Base-by-base conservation (phyloP, 2,888 invertebrate species). In the Lasioglossum malachurum region DNA sequence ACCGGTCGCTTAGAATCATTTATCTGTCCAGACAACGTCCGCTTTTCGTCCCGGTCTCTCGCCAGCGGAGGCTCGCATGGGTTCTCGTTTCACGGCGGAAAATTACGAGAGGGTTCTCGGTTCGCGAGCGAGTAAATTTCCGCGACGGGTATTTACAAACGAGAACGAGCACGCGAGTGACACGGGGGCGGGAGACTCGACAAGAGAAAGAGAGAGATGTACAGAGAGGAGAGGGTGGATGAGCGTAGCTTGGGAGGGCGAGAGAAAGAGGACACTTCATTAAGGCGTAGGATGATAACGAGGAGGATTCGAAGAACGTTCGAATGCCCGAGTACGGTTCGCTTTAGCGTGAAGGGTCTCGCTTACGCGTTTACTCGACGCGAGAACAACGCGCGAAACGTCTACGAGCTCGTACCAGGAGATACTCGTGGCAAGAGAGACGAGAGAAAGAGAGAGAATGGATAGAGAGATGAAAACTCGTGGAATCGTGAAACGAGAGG, bases 341-440 rank as follows among this genome's bases (percentile, higher is more conserved):
- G 89, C 89, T 93, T 92, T 86, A 88, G 83, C 87, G 90, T 89
- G 88, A 88, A 91, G 92, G 91, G 90, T 88, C 88, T 91, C 89
- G 91, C 88, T 90, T 91, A 89, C 87, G 89, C 87, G 87, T 67
- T 80, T 67, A 67, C 67, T 67, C 67, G 67, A 67, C 75, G 80
- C 82, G 78, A 71, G 78, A 78, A 84, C 31, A 88, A 90, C 82
- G 89, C 82, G 91, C 86, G 82, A 91, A 91, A 64, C 73, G 86
- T 86, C 87, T 75, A 84, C 83, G 71, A 80, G 78, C 77, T 81
- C 75, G 67, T 27, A 64, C 46, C 67, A 49, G 83, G 67, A 81
- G 83, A 78, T 82, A 82, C 75, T 78, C 81, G 72, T 35, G 60
- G 60, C 75, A 80, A 67, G 83, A 82, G 87, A 53, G 53, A 23